These are phyloP conservation scores for Rhinolophus sinicus DNA, from an alignment of 2,113 vertebrate genomes.

Conservation along the genomic window DNA sequence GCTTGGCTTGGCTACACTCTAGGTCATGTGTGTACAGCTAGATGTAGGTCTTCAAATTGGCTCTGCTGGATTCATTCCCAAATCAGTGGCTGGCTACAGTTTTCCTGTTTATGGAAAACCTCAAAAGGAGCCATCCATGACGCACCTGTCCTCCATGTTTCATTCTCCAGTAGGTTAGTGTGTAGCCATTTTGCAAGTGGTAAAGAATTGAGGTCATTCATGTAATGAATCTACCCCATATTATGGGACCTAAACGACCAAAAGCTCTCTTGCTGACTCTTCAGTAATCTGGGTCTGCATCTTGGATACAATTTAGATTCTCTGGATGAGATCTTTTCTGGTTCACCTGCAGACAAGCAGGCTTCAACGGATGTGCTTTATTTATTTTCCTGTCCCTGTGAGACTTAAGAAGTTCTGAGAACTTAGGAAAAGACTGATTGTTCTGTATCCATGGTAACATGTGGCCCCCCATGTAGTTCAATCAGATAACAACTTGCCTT, in stretches of 20 bases:
- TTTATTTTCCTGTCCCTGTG: background rate
- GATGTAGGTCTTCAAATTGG: background rate
- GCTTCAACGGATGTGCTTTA: background rate
- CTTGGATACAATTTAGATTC: background rate
- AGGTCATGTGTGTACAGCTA: background rate
- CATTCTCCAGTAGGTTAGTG: background rate
- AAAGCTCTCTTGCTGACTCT: background rate
- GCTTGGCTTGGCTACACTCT: background rate
- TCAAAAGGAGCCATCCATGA: background rate
- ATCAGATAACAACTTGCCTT: background rate
- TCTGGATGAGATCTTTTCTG: background rate
- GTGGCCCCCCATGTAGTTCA: background rate
- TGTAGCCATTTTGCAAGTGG: background rate
- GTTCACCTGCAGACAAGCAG: background rate
- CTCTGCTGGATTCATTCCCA: accelerated
- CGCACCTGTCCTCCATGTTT: background rate
- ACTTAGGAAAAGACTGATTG: background rate
- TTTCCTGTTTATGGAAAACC: background rate
- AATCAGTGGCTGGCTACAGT: too few species aligned
- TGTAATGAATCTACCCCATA: background rate
- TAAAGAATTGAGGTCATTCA: background rate
- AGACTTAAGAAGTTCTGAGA: background rate
- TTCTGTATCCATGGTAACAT: background rate
- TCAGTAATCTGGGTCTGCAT: background rate
- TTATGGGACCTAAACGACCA: too few species aligned